phyloP scores from a whole-genome alignment of 2,797 vertebrate genomes.

The Myotis findleyi region DNA sequence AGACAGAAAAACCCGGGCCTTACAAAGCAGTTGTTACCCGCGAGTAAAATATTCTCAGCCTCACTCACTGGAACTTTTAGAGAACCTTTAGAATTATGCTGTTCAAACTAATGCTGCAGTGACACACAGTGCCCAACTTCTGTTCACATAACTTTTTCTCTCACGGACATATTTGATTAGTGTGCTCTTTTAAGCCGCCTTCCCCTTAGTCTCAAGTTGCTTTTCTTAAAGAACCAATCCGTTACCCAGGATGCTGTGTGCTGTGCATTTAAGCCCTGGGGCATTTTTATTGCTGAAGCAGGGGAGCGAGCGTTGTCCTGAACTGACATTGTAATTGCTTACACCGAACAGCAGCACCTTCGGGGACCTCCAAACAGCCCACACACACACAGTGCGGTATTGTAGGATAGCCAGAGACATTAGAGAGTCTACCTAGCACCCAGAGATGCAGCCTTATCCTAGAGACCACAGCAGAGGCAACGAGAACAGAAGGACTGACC shows the following conservation, averaged over 20 bases:
- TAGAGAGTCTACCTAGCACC: neutral
- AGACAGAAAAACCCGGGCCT: neutral
- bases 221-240: slow-evolving; percentile 20
- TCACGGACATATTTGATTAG: neutral
- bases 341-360: neutral
- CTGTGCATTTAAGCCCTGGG: neutral
- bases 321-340: neutral
- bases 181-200: neutral
- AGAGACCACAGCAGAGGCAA: neutral
- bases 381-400: neutral
- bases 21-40: neutral
- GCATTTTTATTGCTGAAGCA: slow-evolving; percentile 12
- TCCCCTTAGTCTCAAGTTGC: neutral
- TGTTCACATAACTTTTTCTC: neutral
- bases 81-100: neutral
- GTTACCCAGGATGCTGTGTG: neutral
- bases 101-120: neutral
- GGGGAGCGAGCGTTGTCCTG: neutral
- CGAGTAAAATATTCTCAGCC: neutral
- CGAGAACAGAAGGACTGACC: neutral
- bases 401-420: neutral
- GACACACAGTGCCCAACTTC: neutral
- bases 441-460: neutral
- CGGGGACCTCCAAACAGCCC: neutral
- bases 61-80: neutral